Base-by-base conservation (phyloP, 2,888 invertebrate genomes). In the Trypoxylon attenuatum region DNA sequence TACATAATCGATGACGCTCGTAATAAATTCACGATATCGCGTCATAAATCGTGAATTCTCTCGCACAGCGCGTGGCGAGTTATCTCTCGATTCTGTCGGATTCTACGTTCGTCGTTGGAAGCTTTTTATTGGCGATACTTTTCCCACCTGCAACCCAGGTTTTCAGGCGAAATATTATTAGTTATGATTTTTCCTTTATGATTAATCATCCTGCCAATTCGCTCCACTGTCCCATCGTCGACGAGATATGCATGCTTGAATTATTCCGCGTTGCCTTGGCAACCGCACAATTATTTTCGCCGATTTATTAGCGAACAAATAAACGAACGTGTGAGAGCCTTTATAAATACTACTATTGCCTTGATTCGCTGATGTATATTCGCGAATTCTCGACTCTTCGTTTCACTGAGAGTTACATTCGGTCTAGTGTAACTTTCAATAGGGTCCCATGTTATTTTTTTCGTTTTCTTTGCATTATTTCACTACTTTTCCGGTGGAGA, bases 21-120 rank as follows among this genome's bases (percentile, higher is more conserved):
- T 65, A 60, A 73, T 73, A 73, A 73, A 72, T 69, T 69, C 62
- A 41, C 59, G 54, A 57, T 57, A 54, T 54, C 69, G 59, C 13
- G 25, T 13, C 50, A 50, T 69, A 56, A 69, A 73, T 73, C n/a
- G n/a, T n/a, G n/a, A n/a, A n/a, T n/a, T n/a, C 63, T 54, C 46
- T 33, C 52, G 19, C 29, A 15, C 19, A 21, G 29, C 19, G 16
- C 29, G 18, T 21, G 25, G 29, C 19, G 16, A 53, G 39, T 52
- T 53, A 56, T 62, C 55, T 21, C 8, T 18, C 8, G 42, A n/a
- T 42, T 18, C 38, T 19, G 47, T 38, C 22, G 23, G 23, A 58
- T 55, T 52, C 46, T 57, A 2, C 16, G 38, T n/a, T 49, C 21
- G 13, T 41, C 13, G 25, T 41, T n/a, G n/a, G 6, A 21, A 16